A percentile compares a stretch with the other conserved stretches of the same genome.
Evolutionary conservation across 2,113 vertebrate genomes (phyloP).

Genomic region (Tachycineta bicolor): DNA sequence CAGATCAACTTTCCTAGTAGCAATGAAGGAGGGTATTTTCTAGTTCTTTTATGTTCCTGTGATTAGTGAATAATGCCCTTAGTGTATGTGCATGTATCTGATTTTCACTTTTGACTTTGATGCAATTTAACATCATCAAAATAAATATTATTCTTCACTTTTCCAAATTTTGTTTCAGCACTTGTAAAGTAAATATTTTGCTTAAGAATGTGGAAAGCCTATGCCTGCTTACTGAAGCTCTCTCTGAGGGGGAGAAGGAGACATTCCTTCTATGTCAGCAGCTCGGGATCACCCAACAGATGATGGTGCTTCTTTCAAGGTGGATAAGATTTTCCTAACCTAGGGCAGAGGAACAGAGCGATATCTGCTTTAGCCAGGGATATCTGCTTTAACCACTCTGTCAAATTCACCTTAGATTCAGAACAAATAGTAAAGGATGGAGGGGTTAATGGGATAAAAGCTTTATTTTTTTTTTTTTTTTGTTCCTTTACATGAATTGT

Average conservation of each 20-base stretch:
- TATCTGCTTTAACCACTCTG: neutral
- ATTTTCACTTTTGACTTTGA: constrained; percentile 57
- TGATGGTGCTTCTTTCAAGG: neutral
- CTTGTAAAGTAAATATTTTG: constrained; percentile 53
- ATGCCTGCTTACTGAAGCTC: neutral
- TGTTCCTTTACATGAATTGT: neutral
- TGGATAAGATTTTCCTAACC: neutral
- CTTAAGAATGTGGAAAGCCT: constrained; percentile 19
- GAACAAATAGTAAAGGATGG: neutral
- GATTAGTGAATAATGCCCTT: constrained; percentile 29
- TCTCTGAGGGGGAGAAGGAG: neutral
- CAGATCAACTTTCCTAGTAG: constrained; percentile 40
- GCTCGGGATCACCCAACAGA: neutral
- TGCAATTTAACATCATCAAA: constrained; percentile 43
- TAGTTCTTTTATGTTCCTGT: constrained; percentile 42
- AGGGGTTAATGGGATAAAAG: neutral
- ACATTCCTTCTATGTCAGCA: rapidly evolving
- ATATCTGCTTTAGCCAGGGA: neutral
- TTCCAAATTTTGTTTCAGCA: constrained; percentile 17
- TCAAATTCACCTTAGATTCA: neutral
- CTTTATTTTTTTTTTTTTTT: neutral
- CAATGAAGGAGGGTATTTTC: constrained; percentile 30
- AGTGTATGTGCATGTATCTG: neutral
- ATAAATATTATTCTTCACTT: constrained; percentile 60
- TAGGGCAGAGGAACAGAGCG: neutral